Base-by-base conservation (phyloP, 2,888 invertebrate genomes). In the Metellina segmentata region DNA sequence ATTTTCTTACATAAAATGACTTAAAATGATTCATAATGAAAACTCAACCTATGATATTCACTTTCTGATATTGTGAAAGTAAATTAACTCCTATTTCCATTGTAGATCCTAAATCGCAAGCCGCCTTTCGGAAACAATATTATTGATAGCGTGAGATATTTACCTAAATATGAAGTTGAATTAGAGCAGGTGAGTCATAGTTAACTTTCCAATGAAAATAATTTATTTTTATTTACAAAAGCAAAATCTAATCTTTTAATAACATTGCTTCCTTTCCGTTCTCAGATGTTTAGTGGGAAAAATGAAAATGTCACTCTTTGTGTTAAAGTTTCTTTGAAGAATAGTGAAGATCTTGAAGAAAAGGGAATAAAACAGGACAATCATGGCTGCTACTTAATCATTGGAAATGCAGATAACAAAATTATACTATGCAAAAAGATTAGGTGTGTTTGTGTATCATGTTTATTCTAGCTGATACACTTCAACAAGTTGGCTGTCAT, bases 81-180 rank as follows among this genome's bases (percentile, higher is more conserved):
- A 34, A 1, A 34, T 2, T 34, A 34, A 34, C 34, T 34, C 34
- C 1, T 16, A 19, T 34, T 82, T 71, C 20, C 20, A 16, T 11
- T 94, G 81, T 94, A 97, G 97, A 97, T 97, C 94, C 96, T 97
- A 94, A 97, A 97, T 94, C 96, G 97, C 94, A 96, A 96, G 74
- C 96, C 97, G 16, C 97, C 97, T 77, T 96, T 97, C 93, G 97
- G 97, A 6, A 97, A 96, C 94, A 95, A 96, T 75, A 94, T 97
- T 5, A 95, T 96, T 74, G 96, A 96, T 93, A 96, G 96, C 94
- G 96, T 97, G 16, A 95, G 95, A 77, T 95, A 96, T 34, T 95
- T 97, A 6, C 97, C 97, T 0, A 96, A 96, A 94, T 97, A 97
- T 94, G 94, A 95, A 79, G 93, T 95, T 4, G 93, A 94, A n/a